Evolutionary conservation across 2,797 vertebrate species (phyloP), one percentile per base, ranked within the genome.

Genomic region (Myripristis murdjan): DNA sequence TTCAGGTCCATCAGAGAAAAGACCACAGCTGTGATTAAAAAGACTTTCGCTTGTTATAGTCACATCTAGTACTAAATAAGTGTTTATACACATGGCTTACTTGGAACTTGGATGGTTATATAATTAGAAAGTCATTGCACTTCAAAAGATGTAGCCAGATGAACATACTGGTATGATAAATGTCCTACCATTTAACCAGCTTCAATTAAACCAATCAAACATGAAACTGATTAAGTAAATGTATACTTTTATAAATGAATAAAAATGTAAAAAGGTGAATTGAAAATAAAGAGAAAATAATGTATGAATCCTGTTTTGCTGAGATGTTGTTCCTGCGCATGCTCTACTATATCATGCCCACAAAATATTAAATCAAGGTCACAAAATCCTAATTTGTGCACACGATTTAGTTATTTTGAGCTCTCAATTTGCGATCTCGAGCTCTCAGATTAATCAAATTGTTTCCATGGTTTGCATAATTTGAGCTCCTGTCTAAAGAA

Each of bases 21-120:
- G 52, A 89, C 83, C 90, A 67, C 91, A 91, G 57, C 81, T 77
- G 62, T 89, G 85, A 93, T 93, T 90, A 83, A 79, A 92, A 86
- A 79, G 79, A 54, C 26, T 79, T 75, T 77, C 22, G 72, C 59
- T 33, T 62, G 64, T 58, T 73, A 70, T 48, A 78, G 80, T 88
- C 76, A 68, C 67, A 67, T 64, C 79, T 53, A 43, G 31, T 24
- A 56, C 62, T 75, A 24, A 80, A 70, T 62, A 84, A 74, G 62
- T 86, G 77, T 93, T 92, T 91, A 91, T 70, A 85, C 22, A 48
- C 66, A 54, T n/a, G 49, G 63, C 72, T 31, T 84, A 75, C 79
- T 79, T 68, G 62, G 66, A 72, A 88, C 82, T 83, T 76, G 79
- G 33, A n/a, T 73, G 77, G 82, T 81, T 79, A 73, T 66, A 70